These are phyloP conservation scores for Nezara viridula DNA, from an alignment of 2,888 invertebrate species.

Conservation along the genomic window DNA sequence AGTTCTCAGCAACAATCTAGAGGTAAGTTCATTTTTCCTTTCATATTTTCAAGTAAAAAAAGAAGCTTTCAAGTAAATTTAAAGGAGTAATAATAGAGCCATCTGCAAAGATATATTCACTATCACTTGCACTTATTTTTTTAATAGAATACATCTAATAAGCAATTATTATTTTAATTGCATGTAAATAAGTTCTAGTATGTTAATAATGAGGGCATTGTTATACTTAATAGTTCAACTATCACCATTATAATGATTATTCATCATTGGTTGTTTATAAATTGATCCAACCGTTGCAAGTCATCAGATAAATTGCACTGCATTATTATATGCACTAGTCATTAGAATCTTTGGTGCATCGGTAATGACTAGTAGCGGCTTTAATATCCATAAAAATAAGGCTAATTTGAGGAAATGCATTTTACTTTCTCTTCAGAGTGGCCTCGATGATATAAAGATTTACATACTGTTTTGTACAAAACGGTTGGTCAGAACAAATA, in stretches of 20 bases:
- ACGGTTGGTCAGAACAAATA: no score
- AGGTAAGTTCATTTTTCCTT: slow-evolving; percentile 70
- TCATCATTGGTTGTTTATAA: not conserved
- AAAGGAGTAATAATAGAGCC: no score
- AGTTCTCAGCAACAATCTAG: slow-evolving; percentile 80
- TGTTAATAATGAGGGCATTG: not conserved
- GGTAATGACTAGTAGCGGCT: not conserved
- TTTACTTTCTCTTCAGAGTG: not conserved
- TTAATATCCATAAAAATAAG: not conserved
- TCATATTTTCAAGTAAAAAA: no score
- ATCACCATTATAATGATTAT: not conserved
- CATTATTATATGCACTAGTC: not conserved
- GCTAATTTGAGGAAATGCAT: slow-evolving; percentile 17
- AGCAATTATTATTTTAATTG: no score
- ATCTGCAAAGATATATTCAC: no score
- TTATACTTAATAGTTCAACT: not conserved
- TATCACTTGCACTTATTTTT: no score
- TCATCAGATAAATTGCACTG: not conserved
- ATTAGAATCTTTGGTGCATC: not conserved
- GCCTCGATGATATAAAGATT: no score
- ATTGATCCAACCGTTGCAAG: not conserved
- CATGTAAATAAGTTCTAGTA: not conserved
- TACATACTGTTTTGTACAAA: no score
- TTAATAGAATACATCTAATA: no score
- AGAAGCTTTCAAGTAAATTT: no score